phyloP scores from a whole-genome alignment of 2,797 vertebrate genomes.

The Sardinella longiceps region DNA sequence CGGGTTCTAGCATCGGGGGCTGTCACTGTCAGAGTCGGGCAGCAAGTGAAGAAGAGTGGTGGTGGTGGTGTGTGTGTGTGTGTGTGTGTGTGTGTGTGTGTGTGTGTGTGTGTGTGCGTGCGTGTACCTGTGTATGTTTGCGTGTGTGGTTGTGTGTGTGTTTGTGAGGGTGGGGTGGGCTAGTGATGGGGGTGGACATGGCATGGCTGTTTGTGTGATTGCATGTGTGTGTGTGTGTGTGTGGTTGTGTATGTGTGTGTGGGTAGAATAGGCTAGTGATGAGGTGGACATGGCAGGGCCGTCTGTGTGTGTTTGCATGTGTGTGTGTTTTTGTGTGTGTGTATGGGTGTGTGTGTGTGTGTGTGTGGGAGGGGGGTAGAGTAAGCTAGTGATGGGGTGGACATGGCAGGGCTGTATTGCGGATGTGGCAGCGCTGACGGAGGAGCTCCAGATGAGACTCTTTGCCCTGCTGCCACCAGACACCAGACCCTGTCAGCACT shows the following conservation, averaged over 20 bases:
- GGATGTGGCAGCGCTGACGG: background rate
- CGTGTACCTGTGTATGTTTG: too few relatives aligned
- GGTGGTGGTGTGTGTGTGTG: background rate
- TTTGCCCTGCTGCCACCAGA: background rate
- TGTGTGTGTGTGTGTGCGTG: too few relatives aligned
- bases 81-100: too few relatives aligned
- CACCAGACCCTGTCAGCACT: background rate
- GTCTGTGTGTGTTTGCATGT: background rate
- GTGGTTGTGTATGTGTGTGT: too few relatives aligned
- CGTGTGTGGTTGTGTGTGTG: too few relatives aligned
- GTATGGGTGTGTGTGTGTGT: background rate
- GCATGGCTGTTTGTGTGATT: too few relatives aligned
- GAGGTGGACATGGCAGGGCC: background rate
- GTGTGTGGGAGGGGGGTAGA: background rate
- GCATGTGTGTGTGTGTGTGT: too few relatives aligned
- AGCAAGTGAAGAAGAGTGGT: background rate
- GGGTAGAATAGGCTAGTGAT: background rate
- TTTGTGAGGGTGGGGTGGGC: background rate
- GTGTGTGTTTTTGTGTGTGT: too few relatives aligned
- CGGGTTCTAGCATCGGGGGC: constrained; percentile 32
- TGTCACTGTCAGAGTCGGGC: constrained; percentile 45
- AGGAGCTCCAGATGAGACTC: background rate
- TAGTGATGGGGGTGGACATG: too few relatives aligned
- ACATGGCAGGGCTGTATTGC: background rate
- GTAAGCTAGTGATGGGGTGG: background rate